Evolutionary conservation across 2,888 invertebrate genomes (phyloP).

Genomic region (Tachina grossa): DNA sequence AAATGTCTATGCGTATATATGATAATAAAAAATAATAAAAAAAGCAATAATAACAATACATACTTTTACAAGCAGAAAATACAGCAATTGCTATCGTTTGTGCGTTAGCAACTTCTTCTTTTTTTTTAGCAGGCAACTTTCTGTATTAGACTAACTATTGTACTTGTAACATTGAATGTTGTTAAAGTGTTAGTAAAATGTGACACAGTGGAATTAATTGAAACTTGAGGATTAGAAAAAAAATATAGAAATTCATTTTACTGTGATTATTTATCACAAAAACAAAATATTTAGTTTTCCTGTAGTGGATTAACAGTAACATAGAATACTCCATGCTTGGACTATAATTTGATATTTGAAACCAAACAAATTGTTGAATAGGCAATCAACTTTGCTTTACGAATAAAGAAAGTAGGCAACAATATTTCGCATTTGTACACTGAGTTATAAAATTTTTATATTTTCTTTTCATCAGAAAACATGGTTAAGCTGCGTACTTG

Average conservation of each 20-base stretch:
- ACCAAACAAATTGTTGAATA: no score
- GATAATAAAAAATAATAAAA: background rate
- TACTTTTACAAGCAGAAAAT: background rate
- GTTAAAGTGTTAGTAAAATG: background rate
- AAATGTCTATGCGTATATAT: background rate
- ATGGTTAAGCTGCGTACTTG: no score
- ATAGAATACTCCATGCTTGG: no score
- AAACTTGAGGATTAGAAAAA: background rate
- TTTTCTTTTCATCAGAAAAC: no score
- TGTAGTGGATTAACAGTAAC: no score
- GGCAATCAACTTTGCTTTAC: no score
- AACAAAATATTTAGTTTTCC: no score
- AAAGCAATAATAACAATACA: background rate
- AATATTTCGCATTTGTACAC: no score
- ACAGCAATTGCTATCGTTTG: slow-evolving; percentile 17
- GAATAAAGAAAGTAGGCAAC: no score
- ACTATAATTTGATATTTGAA: no score
- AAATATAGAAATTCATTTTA: background rate
- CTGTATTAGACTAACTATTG: background rate
- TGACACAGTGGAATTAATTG: background rate
- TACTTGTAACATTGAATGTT: background rate
- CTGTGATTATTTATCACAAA: no score
- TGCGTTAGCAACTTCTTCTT: slow-evolving; percentile 28
- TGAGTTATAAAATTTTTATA: no score
- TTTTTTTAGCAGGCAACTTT: background rate